Evolutionary conservation across 92 coral and sea anemone species (phyloP), one percentile per base, ranked within the genome.

Genomic region (Desmophyllum pertusum): DNA sequence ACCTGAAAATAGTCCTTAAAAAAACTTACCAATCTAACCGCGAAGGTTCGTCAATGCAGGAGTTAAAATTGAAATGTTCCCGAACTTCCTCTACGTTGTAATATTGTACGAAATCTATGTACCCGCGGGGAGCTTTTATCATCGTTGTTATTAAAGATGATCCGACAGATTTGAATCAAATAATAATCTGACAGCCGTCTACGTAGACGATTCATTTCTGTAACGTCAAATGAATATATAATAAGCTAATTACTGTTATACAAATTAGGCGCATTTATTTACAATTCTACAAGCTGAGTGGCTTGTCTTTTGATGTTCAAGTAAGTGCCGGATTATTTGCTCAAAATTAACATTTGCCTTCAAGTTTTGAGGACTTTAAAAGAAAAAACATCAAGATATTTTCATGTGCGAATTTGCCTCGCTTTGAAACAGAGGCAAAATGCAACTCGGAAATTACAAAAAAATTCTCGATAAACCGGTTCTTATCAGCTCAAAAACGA

Each of bases 151-250:
- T 55, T 46, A 6, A 76, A 36, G 42, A 46, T 46, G 42, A 50
- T 2, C 19, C 18, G 14, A n/a, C n/a, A n/a, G n/a, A n/a, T n/a
- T n/a, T n/a, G n/a, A n/a, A n/a, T 4, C 29, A 38, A 37, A 35
- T 38, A 7, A 53, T 17, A 74, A 23, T 31, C 63, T 25, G 69
- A 55, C 80, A 76, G 67, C 33, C 55, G 80, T 59, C n/a, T n/a
- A 59, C 65, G 9, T n/a, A 18, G 1, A 37, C 36, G 6, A 53
- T 10, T 48, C 19, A 30, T 10, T 31, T 41, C n/a, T 11, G 35
- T 8, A n/a, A 30, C 25, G 31, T 39, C n/a, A 37, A 23, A 53
- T 55, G 80, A 76, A 53, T 53, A 55, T 33, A 10, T 55, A 11
- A 52, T 55, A 11, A 51, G 40, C 45, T 50, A 50, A 42, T 72